A percentile compares a stretch with the other conserved stretches of the same genome.
Conservation (phyloP, 2,888 invertebrate genomes). For the Epiblema foenella region DNA sequence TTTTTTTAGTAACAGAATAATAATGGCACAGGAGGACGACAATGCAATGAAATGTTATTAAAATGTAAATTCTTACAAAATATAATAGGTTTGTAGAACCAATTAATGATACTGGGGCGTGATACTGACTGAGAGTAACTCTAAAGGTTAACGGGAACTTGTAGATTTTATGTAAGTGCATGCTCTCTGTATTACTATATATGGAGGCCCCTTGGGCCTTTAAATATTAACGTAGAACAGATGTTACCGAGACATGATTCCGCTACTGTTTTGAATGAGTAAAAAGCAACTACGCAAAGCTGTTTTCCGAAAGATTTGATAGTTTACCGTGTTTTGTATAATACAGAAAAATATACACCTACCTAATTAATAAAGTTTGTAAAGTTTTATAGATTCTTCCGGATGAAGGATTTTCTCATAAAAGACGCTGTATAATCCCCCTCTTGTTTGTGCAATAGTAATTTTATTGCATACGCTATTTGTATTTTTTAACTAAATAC, state of each 20-base stretch:
- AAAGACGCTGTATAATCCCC: no score
- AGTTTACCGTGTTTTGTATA: neutral
- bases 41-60: no score
- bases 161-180: neutral
- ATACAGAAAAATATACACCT: no score
- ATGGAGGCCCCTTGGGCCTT: conserved; percentile 17
- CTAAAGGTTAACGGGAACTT: neutral
- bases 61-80: neutral
- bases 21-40: neutral
- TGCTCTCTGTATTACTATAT: neutral
- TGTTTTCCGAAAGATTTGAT: neutral
- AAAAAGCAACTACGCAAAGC: neutral
- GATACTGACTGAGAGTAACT: neutral
- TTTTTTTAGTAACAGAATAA: neutral
- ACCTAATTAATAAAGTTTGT: no score
- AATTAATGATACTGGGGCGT: neutral
- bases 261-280: conserved; percentile 23
- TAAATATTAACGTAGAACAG: conserved; percentile 39
- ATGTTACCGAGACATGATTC: conserved; percentile 25
- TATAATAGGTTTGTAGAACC: neutral
- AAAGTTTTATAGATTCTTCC: no score
- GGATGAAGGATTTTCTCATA: no score
- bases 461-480: no score
- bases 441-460: no score
- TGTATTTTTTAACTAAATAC: no score